Evolutionary conservation across 2,888 invertebrate species (phyloP), one percentile per base, ranked within the genome.

Genomic region (Lycia hirtaria): DNA sequence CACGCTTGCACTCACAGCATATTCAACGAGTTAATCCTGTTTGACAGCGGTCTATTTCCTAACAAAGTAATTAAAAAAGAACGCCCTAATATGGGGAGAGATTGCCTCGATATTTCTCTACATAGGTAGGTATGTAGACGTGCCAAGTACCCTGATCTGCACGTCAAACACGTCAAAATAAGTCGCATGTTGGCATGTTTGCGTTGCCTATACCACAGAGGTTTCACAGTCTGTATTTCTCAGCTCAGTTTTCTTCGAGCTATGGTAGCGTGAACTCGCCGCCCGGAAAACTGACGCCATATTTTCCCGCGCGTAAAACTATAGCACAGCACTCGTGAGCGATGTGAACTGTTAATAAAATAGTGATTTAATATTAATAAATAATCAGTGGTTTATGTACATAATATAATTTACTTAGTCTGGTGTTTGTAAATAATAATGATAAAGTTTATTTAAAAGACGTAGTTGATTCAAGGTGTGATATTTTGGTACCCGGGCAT

Each of bases 401-500:
- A 19, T 17, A 19, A 10, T 17, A n/a, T n/a, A 3, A 17, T 54
- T 33, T 19, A 44, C 45, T 19, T 51, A 28, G 44, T 45, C 28
- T 30, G 2, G 30, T 38, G 50, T 57, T 56, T 35, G 45, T 45
- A 50, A 47, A 49, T 57, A 33, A 24, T 44, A 44, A 96, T 96
- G 74, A 96, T 60, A 38, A 37, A 48, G 48, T 53, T 53, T 33
- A 50, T 24, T 32, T 44, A 69, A 69, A 65, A 72, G 69, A 67
- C 62, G 56, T 40, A 50, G 35, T 58, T 56, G 69, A 76, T 75
- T 78, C 82, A 84, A 85, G 85, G 84, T 76, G 76, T 65, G 79
- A 78, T 88, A 90, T 89, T 88, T 80, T 71, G 68, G 86, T 87
- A 78, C 63, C 62, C 78, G 83, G 91, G 91, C 89, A 84, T 58